Conservation (phyloP, 2,113 vertebrate species). For the Grus americana region DNA sequence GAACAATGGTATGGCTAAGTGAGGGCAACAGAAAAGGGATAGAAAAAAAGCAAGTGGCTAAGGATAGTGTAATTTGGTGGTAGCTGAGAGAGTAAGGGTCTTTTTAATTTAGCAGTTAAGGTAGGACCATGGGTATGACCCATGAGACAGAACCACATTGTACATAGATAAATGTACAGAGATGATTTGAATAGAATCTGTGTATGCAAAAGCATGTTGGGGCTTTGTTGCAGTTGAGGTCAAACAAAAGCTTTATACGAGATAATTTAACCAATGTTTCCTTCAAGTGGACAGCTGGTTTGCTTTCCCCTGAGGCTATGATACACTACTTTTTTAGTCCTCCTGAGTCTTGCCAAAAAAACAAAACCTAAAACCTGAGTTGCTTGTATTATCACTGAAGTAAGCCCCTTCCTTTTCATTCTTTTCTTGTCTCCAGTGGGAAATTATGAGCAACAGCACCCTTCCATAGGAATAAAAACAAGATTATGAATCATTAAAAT, state of each 20-base stretch:
- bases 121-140: neutral
- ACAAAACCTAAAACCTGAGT: neutral
- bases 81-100: neutral
- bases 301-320: slow-evolving; percentile 9
- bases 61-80: neutral
- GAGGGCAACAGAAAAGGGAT: neutral
- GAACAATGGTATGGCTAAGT: neutral
- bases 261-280: slow-evolving; percentile 2
- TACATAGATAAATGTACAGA: neutral
- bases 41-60: neutral
- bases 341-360: neutral
- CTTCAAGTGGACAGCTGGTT: slow-evolving; percentile 20
- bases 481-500: neutral
- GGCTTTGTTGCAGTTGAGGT: neutral
- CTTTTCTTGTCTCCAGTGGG: neutral
- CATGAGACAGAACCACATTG: neutral
- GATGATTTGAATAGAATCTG: neutral
- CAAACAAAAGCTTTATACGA: neutral
- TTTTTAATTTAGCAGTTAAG: neutral
- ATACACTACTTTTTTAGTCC: neutral
- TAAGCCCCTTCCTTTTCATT: neutral
- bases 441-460: neutral
- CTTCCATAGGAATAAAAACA: neutral
- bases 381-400: neutral
- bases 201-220: neutral